Evolutionary conservation across 1,140 invertebrate species (phyloP), one percentile per base, ranked within the genome.

Genomic region (Aphelinus atriplicis): DNA sequence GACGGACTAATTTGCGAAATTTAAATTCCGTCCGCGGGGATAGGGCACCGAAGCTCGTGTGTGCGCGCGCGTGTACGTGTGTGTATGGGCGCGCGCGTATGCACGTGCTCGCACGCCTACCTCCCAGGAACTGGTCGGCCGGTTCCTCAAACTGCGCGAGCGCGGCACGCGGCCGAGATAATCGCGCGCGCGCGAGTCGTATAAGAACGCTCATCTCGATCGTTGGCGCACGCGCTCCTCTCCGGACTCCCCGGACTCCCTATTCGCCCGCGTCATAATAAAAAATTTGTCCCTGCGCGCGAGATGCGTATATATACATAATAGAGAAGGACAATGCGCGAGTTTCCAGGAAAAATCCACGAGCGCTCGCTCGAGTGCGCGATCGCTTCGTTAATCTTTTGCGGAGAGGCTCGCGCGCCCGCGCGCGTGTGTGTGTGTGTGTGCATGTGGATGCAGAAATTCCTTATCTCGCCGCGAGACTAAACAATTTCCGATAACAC

Each of bases 1-100:
- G 85, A 86, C 82, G 80, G 83, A 87, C 86, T 87, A 87, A 87
- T 87, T 87, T 87, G 86, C 80, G 85, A 87, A 86, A 87, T 87
- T 87, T 85, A 87, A 87, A 87, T 87, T 87, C 85, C 85, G 81
- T 81, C 80, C 80, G 55, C 26, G 26, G 26, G 26, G 26, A 26
- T 26, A 26, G 26, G 26, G 26, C 26, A 26, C 26, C 26, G 26
- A 26, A 26, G 26, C 26, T 26, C 26, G 26, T 26, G 26, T 26
- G 26, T 26, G 26, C 26, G 26, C 26, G 26, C 26, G 26, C 26
- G 26, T 26, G 26, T 26, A 26, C 26, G 26, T 26, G 26, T 26
- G 26, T 26, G 26, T 26, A 26, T 26, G 26, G 26, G 26, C 26
- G 26, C 26, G 26, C 26, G 26, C 26, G 26, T 26, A 26, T 26